Conservation (phyloP, 2,888 invertebrate species). For the Heliconius aoede region DNA sequence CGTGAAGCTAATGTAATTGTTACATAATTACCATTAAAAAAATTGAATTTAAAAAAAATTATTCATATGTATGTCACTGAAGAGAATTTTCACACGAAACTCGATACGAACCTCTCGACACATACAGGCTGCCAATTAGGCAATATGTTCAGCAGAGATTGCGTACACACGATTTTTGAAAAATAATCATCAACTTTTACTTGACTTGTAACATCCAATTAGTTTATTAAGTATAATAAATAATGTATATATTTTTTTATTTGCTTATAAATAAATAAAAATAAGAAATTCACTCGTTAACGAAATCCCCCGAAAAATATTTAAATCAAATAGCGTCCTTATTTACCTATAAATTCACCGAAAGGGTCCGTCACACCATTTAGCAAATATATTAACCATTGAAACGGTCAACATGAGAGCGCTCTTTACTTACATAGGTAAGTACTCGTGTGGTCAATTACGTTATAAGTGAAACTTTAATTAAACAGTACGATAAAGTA, state of each 20-base stretch:
- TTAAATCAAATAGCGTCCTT: slow-evolving; percentile 5
- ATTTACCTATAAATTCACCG: slow-evolving; percentile 3
- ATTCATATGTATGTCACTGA: slow-evolving; percentile 1
- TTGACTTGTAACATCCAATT: slow-evolving; percentile 3
- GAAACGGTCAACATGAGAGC: slow-evolving; percentile 20
- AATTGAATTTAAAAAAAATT: too few relatives aligned
- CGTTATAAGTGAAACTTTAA: slow-evolving; percentile 2
- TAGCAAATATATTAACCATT: slow-evolving; percentile 15
- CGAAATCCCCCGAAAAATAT: not conserved
- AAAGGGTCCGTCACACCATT: slow-evolving; percentile 3
- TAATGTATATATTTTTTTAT: not conserved
- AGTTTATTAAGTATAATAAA: not conserved
- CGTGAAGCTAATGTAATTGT: not conserved
- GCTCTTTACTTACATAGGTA: slow-evolving; percentile 6
- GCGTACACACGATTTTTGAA: not conserved
- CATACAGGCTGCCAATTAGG: slow-evolving; percentile 16
- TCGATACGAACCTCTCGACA: slow-evolving; percentile 6
- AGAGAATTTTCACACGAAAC: slow-evolving; percentile 16
- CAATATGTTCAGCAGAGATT: slow-evolving; percentile 1
- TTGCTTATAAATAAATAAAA: not conserved
- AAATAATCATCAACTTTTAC: not conserved
- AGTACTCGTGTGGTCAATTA: not conserved
- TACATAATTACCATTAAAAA: not conserved
- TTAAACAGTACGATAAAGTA: too few relatives aligned
- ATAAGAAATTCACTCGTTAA: not conserved